Evolutionary conservation across 2,888 invertebrate species (phyloP).

Genomic region (Cosmorhoe ocellata): DNA sequence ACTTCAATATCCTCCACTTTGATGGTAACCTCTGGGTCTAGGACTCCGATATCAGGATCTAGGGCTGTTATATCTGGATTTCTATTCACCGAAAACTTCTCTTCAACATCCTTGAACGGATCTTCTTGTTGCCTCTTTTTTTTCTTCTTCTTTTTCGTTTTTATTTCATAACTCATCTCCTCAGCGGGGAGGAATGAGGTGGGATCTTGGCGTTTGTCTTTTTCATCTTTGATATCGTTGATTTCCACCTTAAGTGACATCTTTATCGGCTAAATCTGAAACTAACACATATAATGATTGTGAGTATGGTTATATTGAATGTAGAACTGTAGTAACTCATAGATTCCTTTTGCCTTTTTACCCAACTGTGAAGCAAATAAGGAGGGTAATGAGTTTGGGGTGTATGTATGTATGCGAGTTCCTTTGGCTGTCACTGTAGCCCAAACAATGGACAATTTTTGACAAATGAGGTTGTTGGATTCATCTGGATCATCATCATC

Average conservation of each 20-base stretch:
- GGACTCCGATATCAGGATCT: conserved; percentile 30
- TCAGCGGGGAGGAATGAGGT: conserved; percentile 70
- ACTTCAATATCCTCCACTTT: conserved; percentile 77
- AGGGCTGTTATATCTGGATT: conserved; percentile 37
- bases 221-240: conserved; percentile 35
- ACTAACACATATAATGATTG: neutral
- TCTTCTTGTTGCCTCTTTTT: conserved; percentile 66
- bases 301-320: too few species aligned
- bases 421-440: too few species aligned
- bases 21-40: conserved; percentile 70
- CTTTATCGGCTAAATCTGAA: conserved; percentile 1
- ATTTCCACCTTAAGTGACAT: conserved; percentile 24
- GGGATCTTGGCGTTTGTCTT: conserved; percentile 58
- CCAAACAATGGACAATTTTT: too few species aligned
- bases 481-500: too few species aligned
- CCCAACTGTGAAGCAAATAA: too few species aligned
- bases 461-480: too few species aligned
- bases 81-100: conserved; percentile 22
- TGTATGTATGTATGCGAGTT: too few species aligned
- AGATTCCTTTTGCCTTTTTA: too few species aligned
- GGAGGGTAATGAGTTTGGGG: too few species aligned
- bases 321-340: too few species aligned
- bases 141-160: conserved; percentile 70
- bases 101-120: conserved; percentile 61
- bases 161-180: conserved; percentile 70